Conservation (phyloP, 2,797 vertebrate genomes). For the Knipowitschia caucasica region DNA sequence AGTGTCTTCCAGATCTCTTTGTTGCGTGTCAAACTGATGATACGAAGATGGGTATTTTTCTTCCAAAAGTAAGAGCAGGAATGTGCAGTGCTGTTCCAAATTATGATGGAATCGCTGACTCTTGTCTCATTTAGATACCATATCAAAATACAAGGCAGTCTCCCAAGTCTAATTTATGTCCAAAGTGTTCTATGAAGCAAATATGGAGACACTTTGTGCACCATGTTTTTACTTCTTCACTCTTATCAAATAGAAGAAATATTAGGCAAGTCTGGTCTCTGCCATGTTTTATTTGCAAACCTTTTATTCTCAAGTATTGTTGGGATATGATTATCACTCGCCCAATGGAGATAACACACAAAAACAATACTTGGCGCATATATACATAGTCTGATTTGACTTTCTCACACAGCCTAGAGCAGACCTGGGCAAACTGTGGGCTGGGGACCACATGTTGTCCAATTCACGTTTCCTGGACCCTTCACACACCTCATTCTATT, state of each 20-base stretch:
- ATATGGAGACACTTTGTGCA: too few species aligned
- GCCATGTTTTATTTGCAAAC: neutral
- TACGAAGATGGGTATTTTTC: constrained; percentile 7
- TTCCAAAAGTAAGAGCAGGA: constrained; percentile 9
- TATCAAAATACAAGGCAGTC: constrained; percentile 3
- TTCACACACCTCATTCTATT: too few species aligned
- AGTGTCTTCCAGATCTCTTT: constrained; percentile 24
- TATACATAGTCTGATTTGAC: neutral
- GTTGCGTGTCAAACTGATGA: constrained; percentile 3
- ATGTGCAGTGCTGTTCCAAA: neutral
- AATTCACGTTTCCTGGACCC: too few species aligned
- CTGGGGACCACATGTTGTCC: too few species aligned
- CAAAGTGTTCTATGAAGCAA: constrained; percentile 2
- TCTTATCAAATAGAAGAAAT: too few species aligned
- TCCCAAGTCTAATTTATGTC: constrained; percentile 10
- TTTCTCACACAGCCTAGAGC: neutral
- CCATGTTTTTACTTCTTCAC: too few species aligned
- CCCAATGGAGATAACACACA: neutral
- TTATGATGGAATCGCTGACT: neutral
- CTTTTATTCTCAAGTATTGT: neutral
- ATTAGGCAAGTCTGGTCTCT: too few species aligned
- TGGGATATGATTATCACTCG: neutral
- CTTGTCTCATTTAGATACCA: neutral
- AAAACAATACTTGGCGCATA: neutral
- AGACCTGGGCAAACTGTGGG: neutral